These are phyloP conservation scores for Cyphomyrmex costatus DNA, from an alignment of 1,140 invertebrate genomes.

Conservation along the genomic window DNA sequence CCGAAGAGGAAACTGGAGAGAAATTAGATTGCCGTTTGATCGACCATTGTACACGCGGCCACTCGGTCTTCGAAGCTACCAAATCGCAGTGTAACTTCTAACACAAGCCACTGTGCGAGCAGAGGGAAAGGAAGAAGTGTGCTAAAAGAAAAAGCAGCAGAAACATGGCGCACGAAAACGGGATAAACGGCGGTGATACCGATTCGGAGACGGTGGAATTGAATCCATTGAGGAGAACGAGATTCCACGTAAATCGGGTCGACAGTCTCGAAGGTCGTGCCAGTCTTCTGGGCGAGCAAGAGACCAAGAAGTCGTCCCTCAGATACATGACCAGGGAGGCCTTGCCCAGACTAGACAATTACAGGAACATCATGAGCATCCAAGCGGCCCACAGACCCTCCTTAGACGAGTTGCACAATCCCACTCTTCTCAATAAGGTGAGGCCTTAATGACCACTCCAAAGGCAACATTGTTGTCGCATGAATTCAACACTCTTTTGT, in stretches of 20 bases:
- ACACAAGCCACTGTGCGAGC: background rate
- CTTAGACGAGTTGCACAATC: slow-evolving; percentile 96
- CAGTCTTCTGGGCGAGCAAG: slow-evolving; percentile 84
- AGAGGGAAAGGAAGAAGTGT: slow-evolving; percentile 6
- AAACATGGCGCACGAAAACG: slow-evolving; percentile 83
- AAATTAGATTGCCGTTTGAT: slow-evolving; percentile 53
- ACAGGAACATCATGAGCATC: slow-evolving; percentile 96
- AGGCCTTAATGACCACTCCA: slow-evolving; percentile 64
- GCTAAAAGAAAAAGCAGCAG: background rate
- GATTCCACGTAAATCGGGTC: slow-evolving; percentile 89
- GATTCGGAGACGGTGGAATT: slow-evolving; percentile 83
- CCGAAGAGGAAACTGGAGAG: slow-evolving; percentile 22
- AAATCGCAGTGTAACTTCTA: background rate
- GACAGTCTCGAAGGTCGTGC: slow-evolving; percentile 85
- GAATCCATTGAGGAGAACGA: slow-evolving; percentile 84
- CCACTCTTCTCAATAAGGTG: slow-evolving; percentile 93
- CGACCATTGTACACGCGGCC: slow-evolving; percentile 16
- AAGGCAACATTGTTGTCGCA: background rate
- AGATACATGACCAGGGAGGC: slow-evolving; percentile 97
- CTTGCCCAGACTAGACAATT: slow-evolving; percentile 96
- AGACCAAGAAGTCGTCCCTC: slow-evolving; percentile 84
- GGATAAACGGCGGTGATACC: slow-evolving; percentile 71
- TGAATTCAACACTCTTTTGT: background rate
- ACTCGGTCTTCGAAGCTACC: background rate
- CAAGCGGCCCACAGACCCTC: slow-evolving; percentile 96